Base-by-base conservation (phyloP, 2,888 invertebrate species). In the Galerucella calmariensis region DNA sequence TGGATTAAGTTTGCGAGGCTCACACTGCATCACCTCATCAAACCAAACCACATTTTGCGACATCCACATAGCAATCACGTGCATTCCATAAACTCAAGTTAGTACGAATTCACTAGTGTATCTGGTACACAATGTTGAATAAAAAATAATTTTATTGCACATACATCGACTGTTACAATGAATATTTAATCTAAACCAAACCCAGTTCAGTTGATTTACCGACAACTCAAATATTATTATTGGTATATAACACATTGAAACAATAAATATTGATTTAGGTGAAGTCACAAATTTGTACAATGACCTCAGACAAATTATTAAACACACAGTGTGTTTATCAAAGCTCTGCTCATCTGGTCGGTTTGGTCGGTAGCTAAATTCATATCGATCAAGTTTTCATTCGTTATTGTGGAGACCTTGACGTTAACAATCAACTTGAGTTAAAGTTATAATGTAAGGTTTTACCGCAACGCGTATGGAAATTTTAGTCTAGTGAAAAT, bases 341-440 rank as follows among this genome's bases (percentile, higher is more conserved):
- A 41, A 41, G 16, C n/a, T 27, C 14, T 62, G n/a, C 35, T 62
- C n/a, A n/a, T n/a, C n/a, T n/a, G n/a, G n/a, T n/a, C 41, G 3
- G n/a, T 62, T n/a, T 41, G 62, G n/a, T 41, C n/a, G 41, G 35
- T 16, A 41, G 62, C 41, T 41, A 9, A 14, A 35, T n/a, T 62
- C 14, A 44, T 41, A 62, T 62, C 62, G 62, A 62, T 62, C 62
- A 62, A 62, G 35, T 8, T 35, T 8, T 35, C 35, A n/a, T 62
- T 62, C 61, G 61, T 24, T 61, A 61, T 62, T 62, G 41, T 62
- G 4, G 41, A 61, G 61, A 12, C 62, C 62, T 16, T 44, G 41
- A 12, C 41, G 62, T 62, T 62, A 62, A 62, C 62, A 44, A 62
- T 41, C n/a, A 41, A 44, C 62, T 62, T 44, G 44, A 62, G 24